Conservation (phyloP, 2,888 invertebrate genomes). For the Melitaea athalia region DNA sequence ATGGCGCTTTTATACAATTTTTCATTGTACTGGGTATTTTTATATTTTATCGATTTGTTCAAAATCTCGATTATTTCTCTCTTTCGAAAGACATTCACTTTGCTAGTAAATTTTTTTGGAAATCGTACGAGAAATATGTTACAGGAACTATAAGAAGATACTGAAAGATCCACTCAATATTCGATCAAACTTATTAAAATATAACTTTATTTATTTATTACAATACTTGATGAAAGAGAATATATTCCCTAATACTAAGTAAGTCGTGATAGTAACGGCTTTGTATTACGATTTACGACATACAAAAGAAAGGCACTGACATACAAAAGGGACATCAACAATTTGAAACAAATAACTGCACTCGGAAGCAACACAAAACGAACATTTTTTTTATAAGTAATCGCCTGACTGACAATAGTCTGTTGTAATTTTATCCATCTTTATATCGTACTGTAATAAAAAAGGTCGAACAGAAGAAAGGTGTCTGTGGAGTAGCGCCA, state of each 20-base stretch:
- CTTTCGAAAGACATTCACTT: neutral
- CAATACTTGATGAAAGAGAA: neutral
- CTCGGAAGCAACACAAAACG: constrained; percentile 74
- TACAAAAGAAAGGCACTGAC: constrained; percentile 55
- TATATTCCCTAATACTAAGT: neutral
- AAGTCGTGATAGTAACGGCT: constrained; percentile 51
- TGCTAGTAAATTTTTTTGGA: neutral
- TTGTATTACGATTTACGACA: constrained; percentile 48
- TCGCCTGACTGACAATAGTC: constrained; percentile 76
- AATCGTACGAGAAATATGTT: too few relatives aligned
- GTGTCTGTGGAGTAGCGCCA: constrained; percentile 54
- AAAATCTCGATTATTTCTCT: neutral
- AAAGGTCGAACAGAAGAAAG: constrained; percentile 58
- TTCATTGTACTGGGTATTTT: neutral
- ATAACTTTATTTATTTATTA: neutral
- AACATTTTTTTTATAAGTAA: constrained; percentile 81
- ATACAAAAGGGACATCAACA: constrained; percentile 59
- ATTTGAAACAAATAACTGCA: constrained; percentile 60
- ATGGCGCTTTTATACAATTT: constrained; percentile 63
- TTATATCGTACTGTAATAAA: constrained; percentile 77
- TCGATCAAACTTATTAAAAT: neutral
- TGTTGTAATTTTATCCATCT: constrained; percentile 78
- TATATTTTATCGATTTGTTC: neutral
- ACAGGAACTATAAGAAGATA: neutral
- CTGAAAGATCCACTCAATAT: neutral